Evolutionary conservation across 1,140 invertebrate genomes (phyloP).

Genomic region (Trypoxylus dichotomus): DNA sequence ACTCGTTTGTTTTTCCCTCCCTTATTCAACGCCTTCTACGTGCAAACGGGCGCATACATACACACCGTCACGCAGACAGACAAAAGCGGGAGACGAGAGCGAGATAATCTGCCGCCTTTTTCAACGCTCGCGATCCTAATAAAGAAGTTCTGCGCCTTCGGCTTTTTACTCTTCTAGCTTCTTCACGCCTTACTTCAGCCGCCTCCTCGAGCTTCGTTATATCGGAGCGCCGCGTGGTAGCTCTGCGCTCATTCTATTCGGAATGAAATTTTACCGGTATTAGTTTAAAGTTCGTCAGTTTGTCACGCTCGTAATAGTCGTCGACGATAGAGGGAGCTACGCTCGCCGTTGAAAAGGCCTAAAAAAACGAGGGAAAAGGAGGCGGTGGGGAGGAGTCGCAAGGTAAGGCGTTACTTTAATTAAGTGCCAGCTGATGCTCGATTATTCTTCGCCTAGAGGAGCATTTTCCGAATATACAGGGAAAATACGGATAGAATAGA

Average conservation of each 20-base stretch:
- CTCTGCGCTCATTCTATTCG: slow-evolving; percentile 33
- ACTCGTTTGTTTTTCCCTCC: neutral
- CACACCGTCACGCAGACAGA: neutral
- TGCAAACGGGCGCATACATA: neutral
- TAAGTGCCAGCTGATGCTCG: slow-evolving; percentile 47
- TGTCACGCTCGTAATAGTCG: slow-evolving; percentile 42
- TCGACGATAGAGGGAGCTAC: neutral
- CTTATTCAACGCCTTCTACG: neutral
- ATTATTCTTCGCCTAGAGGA: slow-evolving; percentile 43
- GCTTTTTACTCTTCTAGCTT: slow-evolving; percentile 11
- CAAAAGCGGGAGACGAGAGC: neutral
- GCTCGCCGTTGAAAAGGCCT: slow-evolving; percentile 18
- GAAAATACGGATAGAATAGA: neutral
- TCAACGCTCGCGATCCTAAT: neutral
- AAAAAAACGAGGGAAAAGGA: neutral
- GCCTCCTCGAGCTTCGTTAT: neutral
- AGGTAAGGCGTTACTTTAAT: slow-evolving; percentile 46
- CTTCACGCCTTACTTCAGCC: neutral
- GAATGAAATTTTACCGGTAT: slow-evolving; percentile 37
- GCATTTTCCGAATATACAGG: slow-evolving; percentile 35
- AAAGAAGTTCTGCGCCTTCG: slow-evolving; percentile 11
- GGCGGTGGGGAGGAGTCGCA: neutral
- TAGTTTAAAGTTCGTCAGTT: slow-evolving; percentile 43
- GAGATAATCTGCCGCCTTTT: slow-evolving; percentile 4
- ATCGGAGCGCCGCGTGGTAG: neutral